Base-by-base conservation (phyloP, 1,140 invertebrate species). In the Bombus superbus region DNA sequence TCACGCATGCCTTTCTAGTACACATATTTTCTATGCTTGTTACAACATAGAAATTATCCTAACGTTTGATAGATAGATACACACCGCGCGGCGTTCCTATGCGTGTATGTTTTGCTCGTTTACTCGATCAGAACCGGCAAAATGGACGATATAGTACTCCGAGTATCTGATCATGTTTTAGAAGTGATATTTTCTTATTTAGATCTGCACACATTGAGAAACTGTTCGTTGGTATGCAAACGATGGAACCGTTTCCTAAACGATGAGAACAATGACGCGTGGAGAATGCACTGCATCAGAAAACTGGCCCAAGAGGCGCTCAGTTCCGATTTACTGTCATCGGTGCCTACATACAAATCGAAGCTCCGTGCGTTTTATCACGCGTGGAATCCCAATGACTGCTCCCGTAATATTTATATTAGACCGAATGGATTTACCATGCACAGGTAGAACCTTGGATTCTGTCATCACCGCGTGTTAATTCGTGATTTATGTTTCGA, bases 361-460 rank as follows among this genome's bases (percentile, higher is more conserved):
- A 99, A 99, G 96, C 96, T 99, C 77, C 96, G 98, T 92, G 99
- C 99, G 22, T 99, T 98, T 95, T 98, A 97, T 94, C 98, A 99
- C 95, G 98, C 99, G 3, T 99, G 99, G 99, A 99, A 99, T 95
- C 98, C 98, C 3, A 97, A 98, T 94, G 99, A 99, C 94, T 99
- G 98, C 94, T 99, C 99, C 38, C 96, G 98, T 92, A 99, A 99
- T 96, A 98, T 99, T 94, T 99, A 98, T 94, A 98, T 99, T 77
- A 99, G 99, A 96, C 97, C 98, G 38, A 99, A 99, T 96, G 99
- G 98, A 77, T 99, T 99, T 94, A 99, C 99, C 13, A 96, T 99
- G 88, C 99, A 99, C 96, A 97, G 98, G 95, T 95, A 95, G 66
- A 68, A 32, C 6, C 38, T 44, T 42, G 9, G 35, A 57, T 74